These are phyloP conservation scores for Holothuria scabra DNA, from an alignment of 53 echinoderm and acorn worm genomes.

Conservation along the genomic window DNA sequence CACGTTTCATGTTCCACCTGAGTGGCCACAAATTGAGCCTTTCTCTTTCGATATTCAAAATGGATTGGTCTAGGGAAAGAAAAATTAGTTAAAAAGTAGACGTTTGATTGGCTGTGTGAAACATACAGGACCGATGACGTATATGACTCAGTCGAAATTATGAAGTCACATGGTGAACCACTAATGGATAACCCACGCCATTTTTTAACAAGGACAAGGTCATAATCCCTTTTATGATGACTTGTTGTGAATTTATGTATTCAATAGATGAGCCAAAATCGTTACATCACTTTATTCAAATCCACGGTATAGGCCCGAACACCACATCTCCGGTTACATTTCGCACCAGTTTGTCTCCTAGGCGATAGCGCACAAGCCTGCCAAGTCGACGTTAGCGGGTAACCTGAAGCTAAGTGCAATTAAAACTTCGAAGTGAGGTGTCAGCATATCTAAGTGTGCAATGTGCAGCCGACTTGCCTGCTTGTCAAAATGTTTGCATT, in stretches of 20 bases:
- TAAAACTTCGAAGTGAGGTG: conserved; percentile 17
- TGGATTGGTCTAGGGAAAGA: conserved; percentile 3
- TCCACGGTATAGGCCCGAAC: not conserved
- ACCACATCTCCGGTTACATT: not conserved
- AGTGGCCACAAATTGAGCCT: too few species aligned
- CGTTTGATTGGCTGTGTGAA: too few species aligned
- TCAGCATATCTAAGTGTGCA: conserved; percentile 40
- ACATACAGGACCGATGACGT: too few species aligned
- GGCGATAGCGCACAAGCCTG: conserved; percentile 23
- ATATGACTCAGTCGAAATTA: not conserved
- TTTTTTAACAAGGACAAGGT: conserved; percentile 38
- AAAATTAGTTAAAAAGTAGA: not conserved
- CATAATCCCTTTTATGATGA: not conserved
- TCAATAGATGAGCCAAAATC: conserved; percentile 25
- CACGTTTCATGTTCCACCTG: too few species aligned
- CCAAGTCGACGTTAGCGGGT: conserved; percentile 30
- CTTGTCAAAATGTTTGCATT: conserved; percentile 43
- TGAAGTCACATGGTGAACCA: conserved; percentile 23
- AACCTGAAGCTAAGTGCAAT: conserved; percentile 40
- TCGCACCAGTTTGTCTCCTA: conserved; percentile 38
- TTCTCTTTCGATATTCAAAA: too few species aligned
- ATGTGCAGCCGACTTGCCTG: not conserved
- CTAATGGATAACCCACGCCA: conserved; percentile 16
- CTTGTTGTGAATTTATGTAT: conserved; percentile 29
- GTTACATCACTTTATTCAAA: conserved; percentile 39